phyloP scores from a whole-genome alignment of 1,140 invertebrate genomes.

The Pemphigus obesinymphae region DNA sequence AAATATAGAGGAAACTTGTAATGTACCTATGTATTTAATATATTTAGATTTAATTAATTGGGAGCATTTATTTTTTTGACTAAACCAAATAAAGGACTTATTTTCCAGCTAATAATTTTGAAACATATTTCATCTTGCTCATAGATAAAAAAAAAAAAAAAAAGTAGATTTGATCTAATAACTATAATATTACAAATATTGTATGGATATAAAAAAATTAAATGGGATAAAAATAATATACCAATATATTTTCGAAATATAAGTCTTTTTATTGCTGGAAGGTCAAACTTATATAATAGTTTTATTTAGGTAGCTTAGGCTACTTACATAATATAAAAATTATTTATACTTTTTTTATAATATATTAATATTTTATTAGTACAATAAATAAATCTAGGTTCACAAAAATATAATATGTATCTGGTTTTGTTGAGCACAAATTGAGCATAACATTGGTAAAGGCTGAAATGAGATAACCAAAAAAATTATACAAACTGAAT shows the following conservation, averaged over 20 bases:
- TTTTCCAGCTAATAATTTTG: too few species aligned
- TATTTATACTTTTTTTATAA: background rate
- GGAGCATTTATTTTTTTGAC: too few species aligned
- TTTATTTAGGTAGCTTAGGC: background rate
- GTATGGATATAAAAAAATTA: background rate
- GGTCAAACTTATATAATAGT: background rate
- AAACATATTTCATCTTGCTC: too few species aligned
- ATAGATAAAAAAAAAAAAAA: too few species aligned
- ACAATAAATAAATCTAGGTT: background rate
- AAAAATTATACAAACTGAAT: slow-evolving; percentile 13
- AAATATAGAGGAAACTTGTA: too few species aligned
- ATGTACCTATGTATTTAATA: too few species aligned
- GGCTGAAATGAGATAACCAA: background rate
- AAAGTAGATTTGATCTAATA: too few species aligned
- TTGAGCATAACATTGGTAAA: background rate
- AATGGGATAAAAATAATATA: background rate
- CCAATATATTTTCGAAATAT: background rate
- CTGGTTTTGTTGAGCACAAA: background rate
- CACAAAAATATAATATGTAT: background rate
- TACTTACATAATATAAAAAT: background rate
- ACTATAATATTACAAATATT: background rate
- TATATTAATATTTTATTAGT: background rate
- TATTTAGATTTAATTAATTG: too few species aligned
- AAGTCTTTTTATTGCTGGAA: slow-evolving; percentile 13
- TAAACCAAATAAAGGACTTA: too few species aligned